A percentile compares a stretch with the other conserved stretches of the same genome.
These are phyloP conservation scores for Trypoxylon attenuatum DNA, from an alignment of 2,888 invertebrate species.

Conservation along the genomic window DNA sequence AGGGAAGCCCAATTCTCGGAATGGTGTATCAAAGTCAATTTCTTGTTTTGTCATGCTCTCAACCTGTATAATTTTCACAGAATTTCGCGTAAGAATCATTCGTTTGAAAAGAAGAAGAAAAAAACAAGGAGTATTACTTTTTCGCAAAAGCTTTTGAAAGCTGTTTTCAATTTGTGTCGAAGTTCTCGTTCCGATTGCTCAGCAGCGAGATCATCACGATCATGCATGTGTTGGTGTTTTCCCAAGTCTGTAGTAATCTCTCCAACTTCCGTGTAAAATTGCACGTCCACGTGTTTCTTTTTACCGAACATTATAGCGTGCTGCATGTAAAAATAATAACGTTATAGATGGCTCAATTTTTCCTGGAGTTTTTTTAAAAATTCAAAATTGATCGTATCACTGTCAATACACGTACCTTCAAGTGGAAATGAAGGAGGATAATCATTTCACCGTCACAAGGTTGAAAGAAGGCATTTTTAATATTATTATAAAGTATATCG, in stretches of 20 bases:
- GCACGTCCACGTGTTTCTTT: constrained; percentile 99
- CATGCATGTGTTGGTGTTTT: constrained; percentile 99
- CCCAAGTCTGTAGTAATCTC: constrained; percentile 99
- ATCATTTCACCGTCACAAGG: constrained; percentile 99
- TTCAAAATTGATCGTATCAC: not conserved
- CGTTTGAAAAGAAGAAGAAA: no score
- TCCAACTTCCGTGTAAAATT: constrained; percentile 99
- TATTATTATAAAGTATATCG: constrained; percentile 99
- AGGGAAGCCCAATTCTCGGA: constrained; percentile 97
- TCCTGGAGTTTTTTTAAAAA: no score
- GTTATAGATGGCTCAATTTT: no score
- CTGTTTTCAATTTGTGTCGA: constrained; percentile 96
- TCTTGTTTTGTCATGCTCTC: constrained; percentile 97
- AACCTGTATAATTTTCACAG: constrained; percentile 74
- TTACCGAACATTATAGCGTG: constrained; percentile 99
- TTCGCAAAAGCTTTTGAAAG: constrained; percentile 99
- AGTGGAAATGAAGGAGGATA: constrained; percentile 97
- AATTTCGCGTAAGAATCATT: no score
- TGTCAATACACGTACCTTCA: constrained; percentile 80
- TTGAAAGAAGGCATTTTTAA: constrained; percentile 99
- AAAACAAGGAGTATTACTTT: constrained; percentile 82
- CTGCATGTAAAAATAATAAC: constrained; percentile 72
- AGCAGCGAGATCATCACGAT: constrained; percentile 97
- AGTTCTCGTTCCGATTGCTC: constrained; percentile 99
- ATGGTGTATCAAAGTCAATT: constrained; percentile 99